Base-by-base conservation (phyloP, 2,888 invertebrate genomes). In the Gnatocerus cornutus region DNA sequence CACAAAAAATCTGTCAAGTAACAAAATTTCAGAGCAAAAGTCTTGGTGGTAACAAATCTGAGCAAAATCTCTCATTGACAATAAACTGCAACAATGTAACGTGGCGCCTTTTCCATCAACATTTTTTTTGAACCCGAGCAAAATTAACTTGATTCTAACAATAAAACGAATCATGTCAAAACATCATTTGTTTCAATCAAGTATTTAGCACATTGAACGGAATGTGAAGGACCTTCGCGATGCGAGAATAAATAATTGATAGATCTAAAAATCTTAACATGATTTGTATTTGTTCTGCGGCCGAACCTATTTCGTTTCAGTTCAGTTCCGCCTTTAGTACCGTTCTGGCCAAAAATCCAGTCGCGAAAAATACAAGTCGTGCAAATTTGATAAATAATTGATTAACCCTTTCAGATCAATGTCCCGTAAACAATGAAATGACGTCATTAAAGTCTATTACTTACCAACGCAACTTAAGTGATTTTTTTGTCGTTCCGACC, bases 211-310 rank as follows among this genome's bases (percentile, higher is more conserved):
- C 43, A 64, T 53, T 64, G 43, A 37, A 27, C 55, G 14, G 56
- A 65, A 65, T 65, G 48, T 29, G 46, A 65, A 56, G 50, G 46
- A 39, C 65, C 45, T 56, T 56, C 56, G 27, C 29, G 29, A 29
- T 14, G 12, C 53, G 33, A 29, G 64, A 53, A 64, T 55, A 53
- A 53, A 55, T 65, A 55, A 65, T 56, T 65, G 65, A 46, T 55
- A 14, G 27, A 64, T 65, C 41, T 46, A 29, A 33, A 45, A 64
- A 56, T 56, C 33, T 45, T 7, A 43, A 52, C 43, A 13, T 14
- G 21, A 43, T 43, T 58, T 12, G 29, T 7, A 27, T 12, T 27
- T 45, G 64, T 45, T 64, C 62, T 29, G 14, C 12, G 27, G 6
- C 27, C 27, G 14, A 59, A 30, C 45, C 9, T 41, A n/a, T 45